Evolutionary conservation across 2,797 vertebrate genomes (phyloP), one percentile per base, ranked within the genome.

Genomic region (Brotula barbata): DNA sequence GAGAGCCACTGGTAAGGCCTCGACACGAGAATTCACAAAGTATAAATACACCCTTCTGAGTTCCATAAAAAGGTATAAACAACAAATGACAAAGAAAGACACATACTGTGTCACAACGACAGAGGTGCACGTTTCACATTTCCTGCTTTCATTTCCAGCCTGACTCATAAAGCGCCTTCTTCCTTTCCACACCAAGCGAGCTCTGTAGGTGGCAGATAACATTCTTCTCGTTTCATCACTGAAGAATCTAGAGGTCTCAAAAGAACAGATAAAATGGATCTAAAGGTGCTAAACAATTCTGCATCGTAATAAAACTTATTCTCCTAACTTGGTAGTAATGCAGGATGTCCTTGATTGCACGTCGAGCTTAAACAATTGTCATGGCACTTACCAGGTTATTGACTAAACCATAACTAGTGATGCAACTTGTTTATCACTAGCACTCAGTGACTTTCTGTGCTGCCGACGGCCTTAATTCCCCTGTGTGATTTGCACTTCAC

Each of bases 401-500:
- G n/a, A n/a, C n/a, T n/a, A n/a, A n/a, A n/a, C n/a, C n/a, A 23
- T 16, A 22, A 8, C 21, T 17, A 20, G 19, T 39, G 37, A 39
- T n/a, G 15, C n/a, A 1, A 15, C 15, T 7, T 4, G 37, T 50
- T 25, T 44, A 25, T 54, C 37, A 39, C 50, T 42, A 71, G 41
- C 43, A 16, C 52, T 39, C 47, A 58, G 71, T 56, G 67, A 68
- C 64, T 73, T 61, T 44, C 46, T 52, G 47, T 64, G 78, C 44
- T 50, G 22, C 54, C 49, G 33, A 79, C 71, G 53, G 67, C 49
- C 64, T 34, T 65, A 56, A 64, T 71, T 77, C 84, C 87, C 89
- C 71, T 50, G 73, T 66, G 87, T 73, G 62, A 86, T 77, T 86
- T 88, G 78, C 82, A 82, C 73, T 81, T 59, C 61, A 62, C 22